Base-by-base conservation (phyloP, 2,113 vertebrate species). In the Alligator mississippiensis region DNA sequence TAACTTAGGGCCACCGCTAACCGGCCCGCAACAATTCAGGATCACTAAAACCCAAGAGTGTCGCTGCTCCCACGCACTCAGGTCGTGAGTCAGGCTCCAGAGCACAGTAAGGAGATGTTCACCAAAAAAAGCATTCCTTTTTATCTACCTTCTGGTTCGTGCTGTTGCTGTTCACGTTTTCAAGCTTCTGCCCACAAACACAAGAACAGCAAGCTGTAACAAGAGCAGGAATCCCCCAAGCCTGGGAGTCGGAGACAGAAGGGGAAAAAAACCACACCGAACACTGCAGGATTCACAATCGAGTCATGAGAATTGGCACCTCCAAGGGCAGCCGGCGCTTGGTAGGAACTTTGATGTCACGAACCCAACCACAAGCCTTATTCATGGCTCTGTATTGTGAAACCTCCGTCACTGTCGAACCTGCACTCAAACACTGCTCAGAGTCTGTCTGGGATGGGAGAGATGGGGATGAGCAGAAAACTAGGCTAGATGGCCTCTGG, bases 61-160 rank as follows among this genome's bases (percentile, higher is more conserved):
- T 30, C 5, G 66, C 88, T 84, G 77, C 92, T 90, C 84, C 90
- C 91, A 89, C 90, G 80, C 34, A 90, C 86, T 86, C 92, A 92
- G 94, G 93, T 91, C 93, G 96, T 80, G 89, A 93, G 92, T 16
- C 83, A 80, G 89, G 96, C 96, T 95, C 95, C 94, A 95, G 95
- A 96, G 34, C 47, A 47, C 47, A 74, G 70, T 34, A 30, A 25
- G 6, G 34, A 24, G 70, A 38, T 14, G 47, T 74, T 38, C 38
- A 38, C 34, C 19, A 34, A 21, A 19, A 9, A 38, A 22, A 72
- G 5, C 47, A 47, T 47, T 47, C 47, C 47, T 47, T 78, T 93
- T 94, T 85, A 89, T 86, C 93, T 0, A 70, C 92, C 94, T 92
- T 92, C 90, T 47, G 91, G 2, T 55, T 18, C 30, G 76, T 92